These are phyloP conservation scores for Jacana jacana DNA, from an alignment of 2,113 vertebrate genomes.

Conservation along the genomic window DNA sequence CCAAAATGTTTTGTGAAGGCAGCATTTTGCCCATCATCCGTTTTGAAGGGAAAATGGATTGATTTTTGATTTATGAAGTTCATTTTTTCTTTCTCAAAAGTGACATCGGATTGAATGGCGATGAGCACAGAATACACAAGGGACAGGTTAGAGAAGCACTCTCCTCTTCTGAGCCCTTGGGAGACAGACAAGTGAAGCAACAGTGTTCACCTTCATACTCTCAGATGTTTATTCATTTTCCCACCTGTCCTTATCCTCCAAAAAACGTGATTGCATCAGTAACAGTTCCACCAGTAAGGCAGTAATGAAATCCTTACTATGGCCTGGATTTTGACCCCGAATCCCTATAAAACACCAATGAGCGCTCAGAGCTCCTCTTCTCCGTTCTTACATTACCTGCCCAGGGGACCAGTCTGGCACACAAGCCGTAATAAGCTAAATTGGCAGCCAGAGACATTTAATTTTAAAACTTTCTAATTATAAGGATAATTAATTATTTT, in stretches of 20 bases:
- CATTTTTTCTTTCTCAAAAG: not conserved
- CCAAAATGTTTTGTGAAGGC: not conserved
- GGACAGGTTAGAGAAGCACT: not conserved
- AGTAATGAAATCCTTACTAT: not conserved
- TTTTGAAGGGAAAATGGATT: not conserved
- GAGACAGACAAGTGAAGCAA: not conserved
- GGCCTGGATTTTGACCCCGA: constrained; percentile 17
- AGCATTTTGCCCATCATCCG: not conserved
- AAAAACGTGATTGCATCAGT: not conserved
- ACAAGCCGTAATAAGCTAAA: not conserved
- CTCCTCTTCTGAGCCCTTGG: not conserved
- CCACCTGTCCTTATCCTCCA: not conserved
- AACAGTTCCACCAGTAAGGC: not conserved
- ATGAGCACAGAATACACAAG: not conserved
- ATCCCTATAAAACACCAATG: not conserved
- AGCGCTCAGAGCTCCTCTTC: not conserved
- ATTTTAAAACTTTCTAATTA: constrained; percentile 42
- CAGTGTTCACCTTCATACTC: not conserved
- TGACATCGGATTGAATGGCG: not conserved
- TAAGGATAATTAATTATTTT: constrained; percentile 26
- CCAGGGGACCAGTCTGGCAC: not conserved
- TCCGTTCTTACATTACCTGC: not conserved
- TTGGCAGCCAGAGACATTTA: not conserved
- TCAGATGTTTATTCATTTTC: not conserved
- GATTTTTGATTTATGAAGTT: not conserved